Evolutionary conservation across 2,888 invertebrate species (phyloP), one percentile per base, ranked within the genome.

Genomic region (Tiliacea aurago): DNA sequence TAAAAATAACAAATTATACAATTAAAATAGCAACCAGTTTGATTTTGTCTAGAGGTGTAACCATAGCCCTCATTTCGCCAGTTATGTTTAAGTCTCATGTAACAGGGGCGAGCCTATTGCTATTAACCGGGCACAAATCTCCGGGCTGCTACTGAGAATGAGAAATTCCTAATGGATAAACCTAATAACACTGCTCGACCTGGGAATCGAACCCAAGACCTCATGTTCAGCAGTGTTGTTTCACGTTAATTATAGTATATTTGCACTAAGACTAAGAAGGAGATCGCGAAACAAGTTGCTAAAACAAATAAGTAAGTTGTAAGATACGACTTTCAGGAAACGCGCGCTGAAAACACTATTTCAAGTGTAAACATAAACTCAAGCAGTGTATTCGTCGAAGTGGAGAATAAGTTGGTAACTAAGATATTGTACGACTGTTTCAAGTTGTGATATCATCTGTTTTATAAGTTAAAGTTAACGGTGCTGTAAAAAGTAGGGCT

Each of bases 321-420:
- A 43, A 73, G 76, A 76, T 73, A 51, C 59, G 61, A 73, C 64
- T 85, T 76, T 56, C 43, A 70, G 62, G 72, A 70, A 66, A 74
- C 63, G 63, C 59, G 72, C 56, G 61, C 65, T 76, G 84, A 81
- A 67, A 78, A 84, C 72, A 78, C 79, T 80, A 84, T 80, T 68
- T 77, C 33, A 71, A 79, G 73, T 68, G 66, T 85, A 78, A 85
- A 78, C 63, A 76, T 76, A 73, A 80, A 87, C 73, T 76, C 37
- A 56, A 67, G 67, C 45, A n/a, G 64, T 61, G 64, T 68, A 69
- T 65, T 80, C 74, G 66, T 51, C 53, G 61, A 63, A 73, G 66
- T 64, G 58, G 70, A 43, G 70, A 70, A 74, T 83, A 83, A 73
- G 74, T 79, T 76, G 55, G 58, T 47, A 67, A 74, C 64, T 77